phyloP scores from a whole-genome alignment of 1,140 invertebrate genomes.

The Lucilia sericata region DNA sequence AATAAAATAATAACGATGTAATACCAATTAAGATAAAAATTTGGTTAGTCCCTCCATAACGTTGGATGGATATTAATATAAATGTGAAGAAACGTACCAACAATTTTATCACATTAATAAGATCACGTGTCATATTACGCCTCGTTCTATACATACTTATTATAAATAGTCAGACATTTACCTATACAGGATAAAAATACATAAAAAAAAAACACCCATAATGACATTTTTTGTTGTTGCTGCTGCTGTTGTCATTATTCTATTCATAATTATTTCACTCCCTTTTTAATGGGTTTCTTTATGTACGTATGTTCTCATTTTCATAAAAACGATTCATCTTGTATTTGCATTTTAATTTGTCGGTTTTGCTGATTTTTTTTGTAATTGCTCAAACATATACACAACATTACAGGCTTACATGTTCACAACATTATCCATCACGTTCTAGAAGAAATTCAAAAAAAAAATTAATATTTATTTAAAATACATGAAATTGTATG shows the following conservation, averaged over 20 bases:
- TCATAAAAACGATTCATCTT: constrained; percentile 15
- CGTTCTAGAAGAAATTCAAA: not conserved
- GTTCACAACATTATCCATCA: not conserved
- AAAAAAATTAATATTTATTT: not conserved
- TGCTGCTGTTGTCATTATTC: not conserved
- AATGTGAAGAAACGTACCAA: not conserved
- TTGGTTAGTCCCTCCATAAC: too few species aligned
- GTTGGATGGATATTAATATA: not conserved
- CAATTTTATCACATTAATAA: constrained; percentile 21
- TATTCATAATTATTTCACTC: constrained; percentile 12
- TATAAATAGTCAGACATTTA: not conserved
- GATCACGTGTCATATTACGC: constrained; percentile 22
- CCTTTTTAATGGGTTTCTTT: not conserved
- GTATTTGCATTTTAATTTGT: constrained; percentile 29
- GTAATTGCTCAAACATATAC: not conserved
- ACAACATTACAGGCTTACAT: not conserved
- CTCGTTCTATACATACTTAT: not conserved
- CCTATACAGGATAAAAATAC: not conserved
- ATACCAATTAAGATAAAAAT: too few species aligned
- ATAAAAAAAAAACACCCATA: not conserved
- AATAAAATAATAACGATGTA: too few species aligned
- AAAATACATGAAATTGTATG: not conserved
- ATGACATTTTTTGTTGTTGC: not conserved
- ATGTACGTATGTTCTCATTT: not conserved
- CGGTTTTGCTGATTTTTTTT: too few species aligned